These are phyloP conservation scores for Apostichopus parvimensis DNA, from an alignment of 35 echinoderm and acorn worm species.

Conservation along the genomic window DNA sequence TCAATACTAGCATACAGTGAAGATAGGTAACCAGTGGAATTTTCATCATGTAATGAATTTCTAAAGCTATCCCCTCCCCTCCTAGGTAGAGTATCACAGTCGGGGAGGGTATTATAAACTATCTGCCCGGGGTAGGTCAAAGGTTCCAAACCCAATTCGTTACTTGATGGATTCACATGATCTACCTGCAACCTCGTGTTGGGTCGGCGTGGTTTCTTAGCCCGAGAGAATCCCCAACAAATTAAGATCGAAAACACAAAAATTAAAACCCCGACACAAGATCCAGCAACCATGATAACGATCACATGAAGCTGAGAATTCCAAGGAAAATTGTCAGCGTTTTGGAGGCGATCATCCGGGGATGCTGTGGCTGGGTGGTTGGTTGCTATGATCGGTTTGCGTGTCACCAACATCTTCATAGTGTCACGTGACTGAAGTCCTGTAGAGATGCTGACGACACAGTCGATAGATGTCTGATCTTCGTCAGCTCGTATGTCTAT, in stretches of 20 bases:
- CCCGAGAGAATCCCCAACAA: slow-evolving; percentile 72
- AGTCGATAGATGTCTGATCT: slow-evolving; percentile 54
- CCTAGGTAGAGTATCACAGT: background rate
- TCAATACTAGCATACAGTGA: slow-evolving; percentile 82
- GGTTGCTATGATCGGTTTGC: slow-evolving; percentile 43
- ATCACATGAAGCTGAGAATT: slow-evolving; percentile 64
- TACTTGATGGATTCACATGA: slow-evolving; percentile 14
- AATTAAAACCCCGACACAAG: slow-evolving; percentile 67
- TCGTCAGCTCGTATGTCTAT: slow-evolving; percentile 50
- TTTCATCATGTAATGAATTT: slow-evolving; percentile 52
- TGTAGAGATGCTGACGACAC: slow-evolving; percentile 64
- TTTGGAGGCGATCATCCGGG: background rate
- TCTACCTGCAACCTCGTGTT: slow-evolving; percentile 63
- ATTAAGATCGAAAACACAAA: slow-evolving; percentile 68
- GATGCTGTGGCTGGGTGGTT: background rate
- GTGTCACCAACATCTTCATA: slow-evolving; percentile 63
- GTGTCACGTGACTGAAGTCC: slow-evolving; percentile 56
- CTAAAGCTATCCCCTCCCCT: slow-evolving; percentile 2
- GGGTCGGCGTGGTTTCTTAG: slow-evolving; percentile 59
- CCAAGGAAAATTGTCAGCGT: slow-evolving; percentile 9
- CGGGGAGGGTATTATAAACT: slow-evolving; percentile 61
- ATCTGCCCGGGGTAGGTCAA: slow-evolving; percentile 64
- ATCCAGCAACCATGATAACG: slow-evolving; percentile 68
- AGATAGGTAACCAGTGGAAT: slow-evolving; percentile 76
- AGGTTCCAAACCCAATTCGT: slow-evolving; percentile 54